Conservation (phyloP, 2,797 vertebrate species). For the Dryobates pubescens region DNA sequence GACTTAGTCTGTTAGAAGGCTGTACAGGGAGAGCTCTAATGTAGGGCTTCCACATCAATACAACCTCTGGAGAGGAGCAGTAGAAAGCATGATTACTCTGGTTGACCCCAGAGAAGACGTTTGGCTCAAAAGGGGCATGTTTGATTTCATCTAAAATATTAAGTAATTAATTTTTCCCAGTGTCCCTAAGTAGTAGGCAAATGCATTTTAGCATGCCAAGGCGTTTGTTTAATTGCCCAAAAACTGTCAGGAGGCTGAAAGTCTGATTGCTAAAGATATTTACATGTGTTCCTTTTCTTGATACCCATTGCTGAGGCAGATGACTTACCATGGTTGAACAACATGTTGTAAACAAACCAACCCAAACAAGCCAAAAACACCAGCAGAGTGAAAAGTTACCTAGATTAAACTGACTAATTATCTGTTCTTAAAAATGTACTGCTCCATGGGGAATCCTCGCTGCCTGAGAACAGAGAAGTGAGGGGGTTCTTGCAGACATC, state of each 20-base stretch:
- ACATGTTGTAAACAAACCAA: constrained; percentile 34
- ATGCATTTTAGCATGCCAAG: not conserved
- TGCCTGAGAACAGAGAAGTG: not conserved
- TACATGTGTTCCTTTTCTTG: not conserved
- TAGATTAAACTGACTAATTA: constrained; percentile 2
- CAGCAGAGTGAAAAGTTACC: not conserved
- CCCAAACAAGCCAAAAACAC: not conserved
- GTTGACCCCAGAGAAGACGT: not conserved
- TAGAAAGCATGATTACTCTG: not conserved
- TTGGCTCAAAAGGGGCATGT: not conserved
- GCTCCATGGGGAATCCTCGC: not conserved
- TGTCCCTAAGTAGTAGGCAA: constrained; percentile 8
- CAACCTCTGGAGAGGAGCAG: not conserved
- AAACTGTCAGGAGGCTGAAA: constrained; percentile 32
- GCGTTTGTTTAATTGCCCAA: constrained; percentile 32
- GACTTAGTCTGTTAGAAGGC: not conserved
- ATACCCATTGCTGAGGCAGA: not conserved
- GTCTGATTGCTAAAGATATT: constrained; percentile 13
- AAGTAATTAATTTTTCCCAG: constrained; percentile 28
- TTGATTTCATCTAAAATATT: constrained; percentile 32
- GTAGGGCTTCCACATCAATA: not conserved
- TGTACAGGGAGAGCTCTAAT: not conserved
- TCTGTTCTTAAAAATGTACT: not conserved
- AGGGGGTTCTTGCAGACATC: not conserved
- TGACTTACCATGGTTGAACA: not conserved